These are phyloP conservation scores for Cariama cristata DNA, from an alignment of 2,113 vertebrate genomes.

Conservation along the genomic window DNA sequence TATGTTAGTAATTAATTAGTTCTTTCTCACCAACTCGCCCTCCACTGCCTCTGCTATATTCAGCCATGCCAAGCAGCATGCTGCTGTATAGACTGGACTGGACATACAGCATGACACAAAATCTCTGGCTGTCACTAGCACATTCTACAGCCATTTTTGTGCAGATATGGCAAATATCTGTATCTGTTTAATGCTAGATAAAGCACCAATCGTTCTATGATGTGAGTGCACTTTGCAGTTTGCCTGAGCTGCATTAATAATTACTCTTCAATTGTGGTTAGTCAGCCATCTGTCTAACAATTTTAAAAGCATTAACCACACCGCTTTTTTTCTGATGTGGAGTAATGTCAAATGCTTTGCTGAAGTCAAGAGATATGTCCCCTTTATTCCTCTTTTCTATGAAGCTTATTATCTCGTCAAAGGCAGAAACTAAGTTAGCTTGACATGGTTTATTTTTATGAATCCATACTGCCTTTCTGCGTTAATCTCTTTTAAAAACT, in stretches of 20 bases:
- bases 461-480: not conserved
- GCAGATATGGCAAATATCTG: not conserved
- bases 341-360: conserved; percentile 55
- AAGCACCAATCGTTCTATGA: not conserved
- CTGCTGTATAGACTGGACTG: not conserved
- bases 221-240: not conserved
- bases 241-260: conserved; percentile 49
- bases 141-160: not conserved
- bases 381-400: conserved; percentile 47
- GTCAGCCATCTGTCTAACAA: conserved; percentile 41
- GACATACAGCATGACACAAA: not conserved
- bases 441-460: conserved; percentile 56
- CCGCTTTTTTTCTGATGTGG: not conserved
- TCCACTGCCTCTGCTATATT: not conserved
- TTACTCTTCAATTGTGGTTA: conserved; percentile 28
- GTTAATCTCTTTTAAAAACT: conserved; percentile 9
- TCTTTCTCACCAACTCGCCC: not conserved
- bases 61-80: not conserved
- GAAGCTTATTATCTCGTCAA: conserved; percentile 65
- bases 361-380: conserved; percentile 61
- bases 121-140: not conserved
- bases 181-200: conserved; percentile 6
- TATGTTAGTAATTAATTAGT: not conserved
- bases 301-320: conserved; percentile 55
- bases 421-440: conserved; percentile 52